Base-by-base conservation (phyloP, 2,888 invertebrate genomes). In the Melinaea menophilus region DNA sequence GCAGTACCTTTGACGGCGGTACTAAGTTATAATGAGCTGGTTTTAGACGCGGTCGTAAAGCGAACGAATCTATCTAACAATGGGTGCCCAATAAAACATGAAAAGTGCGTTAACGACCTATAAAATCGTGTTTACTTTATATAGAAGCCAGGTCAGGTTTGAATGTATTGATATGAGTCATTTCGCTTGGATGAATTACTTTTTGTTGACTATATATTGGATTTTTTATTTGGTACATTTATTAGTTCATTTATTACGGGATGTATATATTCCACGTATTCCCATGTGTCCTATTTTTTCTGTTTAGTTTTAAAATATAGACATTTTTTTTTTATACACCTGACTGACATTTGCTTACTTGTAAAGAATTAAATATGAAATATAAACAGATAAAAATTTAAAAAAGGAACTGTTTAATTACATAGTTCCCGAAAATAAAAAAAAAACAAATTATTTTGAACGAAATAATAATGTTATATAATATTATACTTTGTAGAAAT, bases 41-140 rank as follows among this genome's bases (percentile, higher is more conserved):
- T 60, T 69, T 69, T 69, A 68, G 64, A 62, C 58, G 55, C 69
- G 75, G 73, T 81, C 85, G 82, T 88, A 86, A 88, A 88, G 72
- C 66, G 81, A 77, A 82, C 84, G 81, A 77, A 82, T 85, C 82
- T 81, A 79, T 81, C 79, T 82, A 82, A 86, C 86, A 85, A 87
- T 82, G 80, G 62, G 81, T 79, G 75, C 77, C 84, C 83, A 87
- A 82, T 88, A 88, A 87, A 89, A 87, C 85, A 83, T 82, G 84
- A 82, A 86, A 87, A 87, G 84, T 86, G 81, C 86, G 85, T 85
- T 88, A 88, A 88, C 86, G 83, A 78, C 79, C 86, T 72, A 88
- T 88, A 87, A 88, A 88, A 80, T 72, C 71, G 77, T 84, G 86
- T 88, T 87, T 87, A 88, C 84, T 83, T 80, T 76, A 73, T 69